Evolutionary conservation across 2,888 invertebrate species (phyloP).

Genomic region (Pocota personata): DNA sequence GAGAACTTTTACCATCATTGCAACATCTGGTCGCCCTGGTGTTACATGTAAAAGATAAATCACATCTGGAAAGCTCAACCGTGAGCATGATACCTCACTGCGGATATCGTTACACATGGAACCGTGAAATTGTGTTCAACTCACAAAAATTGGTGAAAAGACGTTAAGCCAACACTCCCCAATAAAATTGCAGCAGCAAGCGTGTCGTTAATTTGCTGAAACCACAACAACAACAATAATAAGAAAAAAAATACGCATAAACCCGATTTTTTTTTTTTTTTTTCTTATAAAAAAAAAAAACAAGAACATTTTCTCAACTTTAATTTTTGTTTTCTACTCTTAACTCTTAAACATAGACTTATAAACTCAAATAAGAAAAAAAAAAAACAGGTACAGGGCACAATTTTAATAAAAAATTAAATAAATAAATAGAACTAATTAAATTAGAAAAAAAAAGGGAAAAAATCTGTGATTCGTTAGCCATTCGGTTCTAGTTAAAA

Average conservation of each 20-base stretch:
- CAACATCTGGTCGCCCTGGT: constrained; percentile 55
- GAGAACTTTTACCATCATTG: constrained; percentile 9
- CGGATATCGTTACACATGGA: constrained; percentile 96
- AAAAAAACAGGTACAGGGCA: constrained; percentile 41
- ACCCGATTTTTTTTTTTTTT: background rate
- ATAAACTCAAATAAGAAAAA: constrained; percentile 11
- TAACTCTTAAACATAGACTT: constrained; percentile 26
- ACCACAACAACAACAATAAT: background rate
- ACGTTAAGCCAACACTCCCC: constrained; percentile 86
- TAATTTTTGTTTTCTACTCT: background rate
- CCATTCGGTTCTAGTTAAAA: constrained; percentile 69
- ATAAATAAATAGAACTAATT: background rate
- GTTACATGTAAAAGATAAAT: constrained; percentile 71
- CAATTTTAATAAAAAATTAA: constrained; percentile 12
- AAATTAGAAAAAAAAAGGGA: constrained; percentile 17
- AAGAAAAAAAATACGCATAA: constrained; percentile 1
- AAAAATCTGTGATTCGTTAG: constrained; percentile 70
- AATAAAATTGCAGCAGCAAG: constrained; percentile 75
- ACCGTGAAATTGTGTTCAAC: constrained; percentile 95
- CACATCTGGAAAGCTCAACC: constrained; percentile 78
- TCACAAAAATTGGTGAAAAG: constrained; percentile 96
- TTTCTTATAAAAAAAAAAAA: background rate
- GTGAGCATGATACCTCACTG: constrained; percentile 84
- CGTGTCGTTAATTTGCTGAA: constrained; percentile 57
- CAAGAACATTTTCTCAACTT: constrained; percentile 11